A percentile compares a stretch with the other conserved stretches of the same genome.
phyloP scores from a whole-genome alignment of 2,888 invertebrate genomes.

The Euplexia lucipara region DNA sequence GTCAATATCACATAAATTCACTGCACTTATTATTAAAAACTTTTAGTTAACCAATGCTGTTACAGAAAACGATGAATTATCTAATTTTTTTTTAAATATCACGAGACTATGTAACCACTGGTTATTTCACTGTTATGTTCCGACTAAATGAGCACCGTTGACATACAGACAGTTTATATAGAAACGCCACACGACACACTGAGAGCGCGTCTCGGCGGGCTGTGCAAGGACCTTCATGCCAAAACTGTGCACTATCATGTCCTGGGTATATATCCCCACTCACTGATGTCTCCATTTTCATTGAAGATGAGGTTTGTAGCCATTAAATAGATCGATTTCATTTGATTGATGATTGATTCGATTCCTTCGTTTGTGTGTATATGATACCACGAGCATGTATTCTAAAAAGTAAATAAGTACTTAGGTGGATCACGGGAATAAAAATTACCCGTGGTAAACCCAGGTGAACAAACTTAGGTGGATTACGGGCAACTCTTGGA shows the following conservation, averaged over 20 bases:
- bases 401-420: too few relatives aligned
- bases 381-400: too few relatives aligned
- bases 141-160: slow-evolving; percentile 9
- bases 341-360: neutral
- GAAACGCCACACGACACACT: neutral
- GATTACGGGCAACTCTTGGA: too few relatives aligned
- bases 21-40: slow-evolving; percentile 4
- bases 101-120: neutral
- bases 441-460: too few relatives aligned
- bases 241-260: neutral
- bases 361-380: neutral
- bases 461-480: too few relatives aligned
- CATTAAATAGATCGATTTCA: too few relatives aligned
- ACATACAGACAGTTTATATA: slow-evolving; percentile 7
- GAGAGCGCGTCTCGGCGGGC: neutral
- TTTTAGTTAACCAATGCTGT: neutral
- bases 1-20: neutral
- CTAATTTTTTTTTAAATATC: too few relatives aligned
- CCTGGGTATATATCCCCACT: slow-evolving; percentile 2
- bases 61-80: neutral
- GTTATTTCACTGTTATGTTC: neutral
- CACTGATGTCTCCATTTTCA: neutral
- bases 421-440: too few relatives aligned
- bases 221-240: neutral
- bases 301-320: neutral